phyloP scores from a whole-genome alignment of 2,888 invertebrate genomes.

The Microdon myrmicae region DNA sequence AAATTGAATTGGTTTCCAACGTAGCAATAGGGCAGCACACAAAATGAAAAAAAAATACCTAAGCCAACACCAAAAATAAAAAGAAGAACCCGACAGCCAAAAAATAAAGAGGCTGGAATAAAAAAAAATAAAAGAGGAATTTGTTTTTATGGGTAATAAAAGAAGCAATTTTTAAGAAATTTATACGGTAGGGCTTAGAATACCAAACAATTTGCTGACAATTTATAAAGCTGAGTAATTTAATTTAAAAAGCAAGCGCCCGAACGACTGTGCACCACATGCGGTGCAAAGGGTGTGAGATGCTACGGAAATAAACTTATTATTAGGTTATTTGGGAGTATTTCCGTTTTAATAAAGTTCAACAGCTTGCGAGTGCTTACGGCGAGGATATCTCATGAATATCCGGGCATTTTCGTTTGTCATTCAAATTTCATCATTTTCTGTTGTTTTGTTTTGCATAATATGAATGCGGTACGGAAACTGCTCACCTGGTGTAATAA shows the following conservation, averaged over 20 bases:
- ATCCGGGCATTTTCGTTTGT: too few species aligned
- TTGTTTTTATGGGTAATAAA: constrained; percentile 44
- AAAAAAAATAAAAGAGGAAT: constrained; percentile 38
- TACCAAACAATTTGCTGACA: constrained; percentile 24
- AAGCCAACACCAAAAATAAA: constrained; percentile 16
- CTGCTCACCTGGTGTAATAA: too few species aligned
- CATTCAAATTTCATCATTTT: too few species aligned
- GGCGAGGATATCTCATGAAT: too few species aligned
- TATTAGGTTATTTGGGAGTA: constrained; percentile 7
- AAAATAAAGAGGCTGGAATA: constrained; percentile 3
- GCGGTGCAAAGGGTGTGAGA: constrained; percentile 13
- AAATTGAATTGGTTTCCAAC: constrained; percentile 44
- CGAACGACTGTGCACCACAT: constrained; percentile 12
- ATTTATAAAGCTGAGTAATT: constrained; percentile 36
- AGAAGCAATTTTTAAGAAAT: constrained; percentile 31
- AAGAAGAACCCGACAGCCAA: neutral
- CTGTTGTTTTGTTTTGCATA: too few species aligned
- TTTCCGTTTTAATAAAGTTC: constrained; percentile 15
- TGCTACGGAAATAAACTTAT: constrained; percentile 15
- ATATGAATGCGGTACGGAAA: too few species aligned
- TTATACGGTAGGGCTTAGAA: constrained; percentile 10
- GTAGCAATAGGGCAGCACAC: neutral
- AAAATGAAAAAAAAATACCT: neutral
- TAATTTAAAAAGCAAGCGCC: constrained; percentile 30
- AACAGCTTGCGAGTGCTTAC: too few species aligned